Evolutionary conservation across 1,140 invertebrate genomes (phyloP), one percentile per base, ranked within the genome.

Genomic region (Panagrolaimus sp.): DNA sequence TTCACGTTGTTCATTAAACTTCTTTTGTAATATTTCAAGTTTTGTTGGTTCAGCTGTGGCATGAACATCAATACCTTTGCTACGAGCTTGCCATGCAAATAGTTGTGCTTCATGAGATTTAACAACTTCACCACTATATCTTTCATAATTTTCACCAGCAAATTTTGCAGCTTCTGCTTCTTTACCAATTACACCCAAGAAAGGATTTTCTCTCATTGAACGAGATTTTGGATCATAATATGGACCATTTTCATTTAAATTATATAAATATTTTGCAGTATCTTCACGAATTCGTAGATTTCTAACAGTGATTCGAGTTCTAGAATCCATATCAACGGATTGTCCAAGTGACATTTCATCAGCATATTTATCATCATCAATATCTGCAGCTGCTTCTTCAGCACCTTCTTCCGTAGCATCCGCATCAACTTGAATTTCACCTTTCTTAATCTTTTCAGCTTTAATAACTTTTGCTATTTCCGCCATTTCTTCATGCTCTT

Each of bases 201-300:
- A 92, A 5, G 96, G 96, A 87, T 98, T 96, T 78, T 96, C 95
- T 68, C 96, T 88, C 96, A 99, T 99, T 0, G 95, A 92, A 68
- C 96, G 87, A 0, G 94, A 96, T 86, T 99, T 82, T 4, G 80
- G 80, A 86, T 99, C 96, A 85, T 99, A 99, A 84, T 96, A 97
- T 0, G 96, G 94, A 0, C 94, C 97, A 82, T 95, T 94, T 0
- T 91, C 89, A 86, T 98, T 93, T 70, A 99, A 87, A 85, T 98
- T 98, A 53, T 94, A 87, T 53, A 99, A 85, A 86, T 99, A 99
- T 86, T 87, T 98, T 0, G 96, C 96, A 0, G 93, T 98, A 83
- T 99, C 96, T 86, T 99, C 96, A 75, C 96, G 87, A 72, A 99
- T 99, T 80, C 96, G 88, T 69, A 99, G 86, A 87, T 99, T 99